Percentiles rank a stretch among this genome's conserved stretches.
Conservation (phyloP, 2,888 invertebrate species). For the Plagodis pulveraria region DNA sequence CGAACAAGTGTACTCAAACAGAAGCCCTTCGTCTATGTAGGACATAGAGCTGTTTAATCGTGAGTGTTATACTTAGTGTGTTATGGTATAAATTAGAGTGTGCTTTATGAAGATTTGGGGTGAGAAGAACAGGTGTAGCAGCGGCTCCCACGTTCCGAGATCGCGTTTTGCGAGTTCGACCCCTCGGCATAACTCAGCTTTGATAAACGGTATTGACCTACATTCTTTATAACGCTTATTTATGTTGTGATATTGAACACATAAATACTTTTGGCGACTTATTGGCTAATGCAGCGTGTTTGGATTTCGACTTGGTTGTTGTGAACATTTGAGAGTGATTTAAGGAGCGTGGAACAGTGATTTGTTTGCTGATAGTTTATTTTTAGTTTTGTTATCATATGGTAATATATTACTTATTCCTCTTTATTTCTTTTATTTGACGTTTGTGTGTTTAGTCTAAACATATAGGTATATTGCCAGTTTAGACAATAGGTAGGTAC, state of each 20-base stretch:
- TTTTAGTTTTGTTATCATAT: no score
- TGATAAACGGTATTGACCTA: slow-evolving; percentile 44
- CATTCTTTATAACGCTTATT: slow-evolving; percentile 40
- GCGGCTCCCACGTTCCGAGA: slow-evolving; percentile 49
- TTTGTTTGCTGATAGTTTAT: no score
- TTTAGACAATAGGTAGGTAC: no score
- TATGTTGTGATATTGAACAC: slow-evolving; percentile 41
- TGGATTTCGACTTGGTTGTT: slow-evolving; percentile 21
- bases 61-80: slow-evolving; percentile 16
- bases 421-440: no score
- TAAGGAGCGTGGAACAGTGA: neutral
- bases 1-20: slow-evolving; percentile 36
- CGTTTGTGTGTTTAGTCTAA: no score
- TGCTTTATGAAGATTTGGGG: slow-evolving; percentile 44
- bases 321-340: neutral
- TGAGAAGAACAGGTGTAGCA: slow-evolving; percentile 54
- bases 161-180: slow-evolving; percentile 51
- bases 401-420: no score
- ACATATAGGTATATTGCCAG: no score
- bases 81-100: slow-evolving; percentile 31
- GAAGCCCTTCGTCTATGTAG: slow-evolving; percentile 26
- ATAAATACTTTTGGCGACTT: slow-evolving; percentile 39
- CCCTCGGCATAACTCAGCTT: slow-evolving; percentile 39
- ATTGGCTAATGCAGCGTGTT: slow-evolving; percentile 34
- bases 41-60: slow-evolving; percentile 15